Percentiles rank a stretch among this genome's conserved stretches.
Evolutionary conservation across 2,888 invertebrate genomes (phyloP).

Genomic region (Cyrtodaria siliqua): DNA sequence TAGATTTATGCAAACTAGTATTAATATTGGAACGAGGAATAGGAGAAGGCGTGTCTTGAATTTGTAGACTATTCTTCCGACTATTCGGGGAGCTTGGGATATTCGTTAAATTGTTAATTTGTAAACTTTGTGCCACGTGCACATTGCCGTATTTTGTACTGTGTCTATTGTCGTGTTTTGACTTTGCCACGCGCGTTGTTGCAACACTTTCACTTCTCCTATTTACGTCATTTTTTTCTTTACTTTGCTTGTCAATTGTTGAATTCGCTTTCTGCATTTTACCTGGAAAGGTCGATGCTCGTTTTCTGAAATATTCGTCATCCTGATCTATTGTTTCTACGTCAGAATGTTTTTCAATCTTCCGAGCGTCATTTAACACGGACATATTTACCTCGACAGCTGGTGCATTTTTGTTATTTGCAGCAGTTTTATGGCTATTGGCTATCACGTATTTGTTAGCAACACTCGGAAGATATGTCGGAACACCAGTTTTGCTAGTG

Average conservation of each 20-base stretch:
- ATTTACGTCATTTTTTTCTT: conserved; percentile 12
- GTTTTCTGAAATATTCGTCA: conserved; percentile 43
- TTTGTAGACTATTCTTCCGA: conserved; percentile 5
- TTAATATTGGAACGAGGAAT: conserved; percentile 1
- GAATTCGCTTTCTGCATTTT: conserved; percentile 43
- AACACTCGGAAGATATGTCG: conserved; percentile 36
- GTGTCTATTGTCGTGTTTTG: too few species aligned
- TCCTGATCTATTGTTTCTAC: neutral
- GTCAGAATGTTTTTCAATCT: too few species aligned
- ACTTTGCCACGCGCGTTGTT: too few species aligned
- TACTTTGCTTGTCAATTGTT: conserved; percentile 18
- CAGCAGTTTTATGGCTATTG: neutral
- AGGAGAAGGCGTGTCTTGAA: neutral
- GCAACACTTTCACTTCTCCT: neutral
- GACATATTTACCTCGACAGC: too few species aligned
- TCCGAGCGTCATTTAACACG: too few species aligned
- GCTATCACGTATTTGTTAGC: conserved; percentile 46
- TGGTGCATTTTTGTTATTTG: neutral
- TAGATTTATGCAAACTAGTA: neutral
- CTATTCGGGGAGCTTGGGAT: neutral
- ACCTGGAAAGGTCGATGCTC: conserved; percentile 58
- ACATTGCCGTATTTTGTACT: too few species aligned
- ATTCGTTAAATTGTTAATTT: conserved; percentile 18
- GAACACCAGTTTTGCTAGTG: neutral
- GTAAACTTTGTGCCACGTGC: too few species aligned